Evolutionary conservation across 2,113 vertebrate genomes (phyloP).

Genomic region (Eulemur rufifrons): DNA sequence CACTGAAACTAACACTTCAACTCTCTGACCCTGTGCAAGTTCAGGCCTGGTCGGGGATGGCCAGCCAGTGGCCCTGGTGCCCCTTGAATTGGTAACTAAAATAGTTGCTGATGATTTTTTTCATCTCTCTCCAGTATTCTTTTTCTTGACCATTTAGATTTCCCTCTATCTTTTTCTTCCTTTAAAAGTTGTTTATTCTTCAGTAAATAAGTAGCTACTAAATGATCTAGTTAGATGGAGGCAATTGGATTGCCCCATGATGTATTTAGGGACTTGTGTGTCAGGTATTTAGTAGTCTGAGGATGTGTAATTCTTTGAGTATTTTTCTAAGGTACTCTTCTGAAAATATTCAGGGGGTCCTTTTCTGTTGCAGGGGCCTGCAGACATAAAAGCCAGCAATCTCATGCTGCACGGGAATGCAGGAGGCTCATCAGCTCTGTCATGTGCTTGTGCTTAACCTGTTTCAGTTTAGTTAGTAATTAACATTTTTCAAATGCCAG

Average conservation of each 20-base stretch:
- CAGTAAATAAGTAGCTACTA: background rate
- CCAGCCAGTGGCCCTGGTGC: background rate
- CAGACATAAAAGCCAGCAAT: background rate
- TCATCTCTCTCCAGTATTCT: background rate
- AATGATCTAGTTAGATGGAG: background rate
- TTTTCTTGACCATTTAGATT: background rate
- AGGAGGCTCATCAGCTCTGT: background rate
- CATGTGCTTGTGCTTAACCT: background rate
- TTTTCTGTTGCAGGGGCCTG: background rate
- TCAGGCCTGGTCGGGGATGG: background rate
- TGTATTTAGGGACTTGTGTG: background rate
- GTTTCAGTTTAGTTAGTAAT: background rate
- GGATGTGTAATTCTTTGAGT: background rate
- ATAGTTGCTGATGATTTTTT: background rate
- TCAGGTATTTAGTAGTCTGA: background rate
- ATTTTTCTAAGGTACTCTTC: background rate
- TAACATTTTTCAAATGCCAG: background rate
- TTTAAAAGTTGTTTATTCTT: background rate
- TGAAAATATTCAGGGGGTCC: background rate
- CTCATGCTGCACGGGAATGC: background rate
- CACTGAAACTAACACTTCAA: background rate
- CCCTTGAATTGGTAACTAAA: background rate
- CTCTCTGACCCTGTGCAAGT: background rate
- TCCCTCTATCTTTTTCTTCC: background rate
- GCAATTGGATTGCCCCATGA: background rate